Base-by-base conservation (phyloP, 2,797 vertebrate genomes). In the Nannoperca obscura region DNA sequence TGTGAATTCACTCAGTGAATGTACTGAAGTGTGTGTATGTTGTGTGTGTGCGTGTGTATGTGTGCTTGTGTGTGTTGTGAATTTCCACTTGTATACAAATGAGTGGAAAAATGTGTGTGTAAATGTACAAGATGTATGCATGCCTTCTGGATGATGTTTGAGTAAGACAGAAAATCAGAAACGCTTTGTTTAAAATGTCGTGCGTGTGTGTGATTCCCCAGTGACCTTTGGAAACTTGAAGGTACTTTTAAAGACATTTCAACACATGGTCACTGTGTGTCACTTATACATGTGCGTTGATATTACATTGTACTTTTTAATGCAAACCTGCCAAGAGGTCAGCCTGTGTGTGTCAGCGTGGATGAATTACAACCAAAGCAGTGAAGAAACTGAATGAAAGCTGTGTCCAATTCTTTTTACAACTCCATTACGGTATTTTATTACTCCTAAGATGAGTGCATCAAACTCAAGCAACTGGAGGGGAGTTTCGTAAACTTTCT, bases 1-100 rank as follows among this genome's bases (percentile, higher is more conserved):
- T 90, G 88, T 92, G 90, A 93, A 84, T 72, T 86, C 82, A 82
- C 74, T 89, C 88, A 72, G 78, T 46, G 77, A 46, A 44, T 22
- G 34, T 10, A 32, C 47, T 61, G 22, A 27, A 72, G 69, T 61
- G 76, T 67, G 57, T 80, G 53, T 46, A 46, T 65, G 69, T 70
- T 67, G 57, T 80, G 53, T 46, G 49, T 65, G 69, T 69, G 74
- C 63, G 69, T 61, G 76, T 67, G 57, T 80, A 50, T 46, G 49
- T 65, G 69, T 70, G 74, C 63, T 65, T 34, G 73, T 44, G 53
- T 47, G 57, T 34, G 40, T 32, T 49, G 19, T 49, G 27, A 20
- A 46, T 73, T 79, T 82, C 47, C 22, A 78, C 11, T 78, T 80
- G 58, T 86, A 73, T 78, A 86, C 68, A 80, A 79, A 66, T 0